Evolutionary conservation across 2,888 invertebrate species (phyloP).

Genomic region (Platycnemis pennipes): DNA sequence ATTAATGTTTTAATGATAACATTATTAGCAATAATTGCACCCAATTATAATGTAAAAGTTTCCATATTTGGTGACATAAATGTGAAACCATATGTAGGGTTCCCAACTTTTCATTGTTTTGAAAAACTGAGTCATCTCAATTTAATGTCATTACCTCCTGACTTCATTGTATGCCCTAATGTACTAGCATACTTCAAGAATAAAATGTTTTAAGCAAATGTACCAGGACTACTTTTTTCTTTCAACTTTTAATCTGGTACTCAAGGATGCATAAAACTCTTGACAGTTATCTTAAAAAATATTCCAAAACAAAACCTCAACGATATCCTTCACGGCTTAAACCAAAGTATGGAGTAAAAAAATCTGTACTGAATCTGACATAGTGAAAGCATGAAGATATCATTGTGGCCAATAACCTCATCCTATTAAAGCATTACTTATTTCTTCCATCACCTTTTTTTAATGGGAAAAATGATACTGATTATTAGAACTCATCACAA

Average conservation of each 20-base stretch:
- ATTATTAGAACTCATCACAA: not conserved
- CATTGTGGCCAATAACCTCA: conserved; percentile 44
- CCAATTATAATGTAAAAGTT: conserved; percentile 33
- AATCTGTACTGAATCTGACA: not conserved
- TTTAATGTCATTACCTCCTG: conserved; percentile 62
- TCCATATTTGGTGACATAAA: conserved; percentile 40
- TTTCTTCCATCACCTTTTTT: not conserved
- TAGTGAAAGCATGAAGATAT: conserved; percentile 10
- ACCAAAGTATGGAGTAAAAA: not conserved
- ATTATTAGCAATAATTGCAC: conserved; percentile 48
- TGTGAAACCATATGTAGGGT: conserved; percentile 66
- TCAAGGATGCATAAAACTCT: conserved; percentile 55
- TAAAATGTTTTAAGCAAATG: conserved; percentile 59
- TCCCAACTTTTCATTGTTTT: conserved; percentile 64
- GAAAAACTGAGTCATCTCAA: conserved; percentile 54
- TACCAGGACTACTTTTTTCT: conserved; percentile 62
- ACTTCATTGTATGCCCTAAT: conserved; percentile 65
- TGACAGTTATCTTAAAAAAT: conserved; percentile 28
- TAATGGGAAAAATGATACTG: not conserved
- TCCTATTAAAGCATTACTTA: not conserved
- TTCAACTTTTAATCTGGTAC: conserved; percentile 62
- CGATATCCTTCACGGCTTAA: not conserved
- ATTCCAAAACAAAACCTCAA: conserved; percentile 5
- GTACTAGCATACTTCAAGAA: conserved; percentile 65
- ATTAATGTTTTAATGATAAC: conserved; percentile 51